Evolutionary conservation across 2,888 invertebrate genomes (phyloP).

Genomic region (Tricholauxania praeusta): DNA sequence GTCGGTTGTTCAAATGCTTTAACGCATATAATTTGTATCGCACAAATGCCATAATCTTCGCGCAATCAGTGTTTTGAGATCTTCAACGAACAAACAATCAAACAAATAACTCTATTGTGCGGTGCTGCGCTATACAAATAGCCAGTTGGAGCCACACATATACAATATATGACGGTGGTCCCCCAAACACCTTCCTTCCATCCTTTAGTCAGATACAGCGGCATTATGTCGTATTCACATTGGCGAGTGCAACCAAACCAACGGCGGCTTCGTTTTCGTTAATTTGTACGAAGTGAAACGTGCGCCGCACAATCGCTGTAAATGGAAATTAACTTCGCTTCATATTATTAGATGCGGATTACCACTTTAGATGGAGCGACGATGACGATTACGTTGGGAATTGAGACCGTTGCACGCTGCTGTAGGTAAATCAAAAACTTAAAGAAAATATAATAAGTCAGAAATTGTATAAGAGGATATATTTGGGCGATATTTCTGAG

Average conservation of each 20-base stretch:
- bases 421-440: conserved; percentile 17
- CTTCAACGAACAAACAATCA: conserved; percentile 49
- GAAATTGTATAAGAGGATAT: too few species aligned
- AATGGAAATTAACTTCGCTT: conserved; percentile 55
- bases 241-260: conserved; percentile 35
- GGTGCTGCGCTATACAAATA: not conserved
- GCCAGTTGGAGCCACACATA: conserved; percentile 20
- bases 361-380: conserved; percentile 50
- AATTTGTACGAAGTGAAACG: conserved; percentile 51
- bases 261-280: conserved; percentile 29
- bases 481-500: too few species aligned
- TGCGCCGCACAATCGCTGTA: conserved; percentile 53
- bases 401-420: conserved; percentile 3
- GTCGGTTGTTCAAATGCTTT: conserved; percentile 2
- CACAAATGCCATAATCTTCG: conserved; percentile 34
- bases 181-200: too few species aligned
- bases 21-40: conserved; percentile 58
- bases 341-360: conserved; percentile 65
- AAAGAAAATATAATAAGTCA: too few species aligned
- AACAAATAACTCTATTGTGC: conserved; percentile 61
- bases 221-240: conserved; percentile 22
- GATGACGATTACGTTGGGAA: conserved; percentile 20
- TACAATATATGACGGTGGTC: not conserved
- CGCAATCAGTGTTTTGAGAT: conserved; percentile 26
- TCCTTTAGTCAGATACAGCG: not conserved